Conservation (phyloP, 2,797 vertebrate species). For the Danio kyathit region DNA sequence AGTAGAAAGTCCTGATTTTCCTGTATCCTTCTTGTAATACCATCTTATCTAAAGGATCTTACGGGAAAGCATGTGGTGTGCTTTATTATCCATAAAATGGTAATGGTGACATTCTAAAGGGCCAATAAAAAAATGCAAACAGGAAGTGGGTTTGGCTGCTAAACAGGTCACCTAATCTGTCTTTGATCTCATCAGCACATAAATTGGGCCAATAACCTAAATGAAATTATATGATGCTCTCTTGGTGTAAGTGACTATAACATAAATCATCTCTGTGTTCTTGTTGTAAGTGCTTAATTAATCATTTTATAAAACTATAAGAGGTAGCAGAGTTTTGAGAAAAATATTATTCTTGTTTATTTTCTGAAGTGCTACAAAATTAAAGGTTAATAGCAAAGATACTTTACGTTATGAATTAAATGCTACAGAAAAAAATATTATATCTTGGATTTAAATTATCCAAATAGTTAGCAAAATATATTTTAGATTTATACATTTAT, state of each 20-base stretch:
- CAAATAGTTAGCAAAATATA: no score
- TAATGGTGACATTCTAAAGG: conserved; percentile 31
- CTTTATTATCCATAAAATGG: conserved; percentile 42
- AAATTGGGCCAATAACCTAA: background rate
- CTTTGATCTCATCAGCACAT: conserved; percentile 35
- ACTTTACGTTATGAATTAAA: background rate
- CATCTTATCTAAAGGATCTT: background rate
- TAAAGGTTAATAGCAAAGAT: no score
- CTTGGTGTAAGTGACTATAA: background rate
- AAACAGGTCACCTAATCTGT: conserved; percentile 2
- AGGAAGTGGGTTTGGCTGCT: conserved; percentile 37
- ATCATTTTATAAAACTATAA: background rate
- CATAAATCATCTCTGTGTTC: background rate
- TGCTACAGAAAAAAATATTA: background rate
- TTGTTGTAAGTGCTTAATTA: background rate
- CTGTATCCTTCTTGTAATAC: background rate
- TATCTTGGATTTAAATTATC: background rate
- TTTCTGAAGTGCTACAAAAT: conserved; percentile 1
- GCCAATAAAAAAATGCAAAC: conserved; percentile 48
- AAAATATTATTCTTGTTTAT: background rate
- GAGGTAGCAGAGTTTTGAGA: background rate
- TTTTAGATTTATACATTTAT: no score
- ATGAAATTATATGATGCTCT: background rate
- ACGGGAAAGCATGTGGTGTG: conserved; percentile 23
- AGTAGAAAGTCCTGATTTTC: conserved; percentile 1